phyloP scores from a whole-genome alignment of 2,797 vertebrate genomes.

The Chanos chanos region DNA sequence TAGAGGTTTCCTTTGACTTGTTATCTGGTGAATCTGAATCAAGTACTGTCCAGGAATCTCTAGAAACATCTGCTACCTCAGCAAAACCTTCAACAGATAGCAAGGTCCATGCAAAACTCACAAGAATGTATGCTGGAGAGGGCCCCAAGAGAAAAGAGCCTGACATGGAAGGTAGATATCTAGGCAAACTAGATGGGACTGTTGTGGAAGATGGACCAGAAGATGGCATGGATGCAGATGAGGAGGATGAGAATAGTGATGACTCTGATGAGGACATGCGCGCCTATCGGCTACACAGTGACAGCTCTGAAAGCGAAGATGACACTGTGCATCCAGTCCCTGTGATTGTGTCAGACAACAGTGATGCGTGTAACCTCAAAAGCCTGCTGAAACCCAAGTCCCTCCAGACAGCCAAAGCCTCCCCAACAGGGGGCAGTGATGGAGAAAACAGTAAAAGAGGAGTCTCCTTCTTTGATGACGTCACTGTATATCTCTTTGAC shows the following conservation, averaged over 20 bases:
- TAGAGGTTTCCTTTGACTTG: slow-evolving; percentile 53
- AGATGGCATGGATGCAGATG: slow-evolving; percentile 88
- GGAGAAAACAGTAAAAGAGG: slow-evolving; percentile 74
- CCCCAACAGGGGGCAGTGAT: slow-evolving; percentile 40
- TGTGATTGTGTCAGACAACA: slow-evolving; percentile 77
- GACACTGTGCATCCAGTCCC: slow-evolving; percentile 76
- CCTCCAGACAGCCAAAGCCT: slow-evolving; percentile 40
- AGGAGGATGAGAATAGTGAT: slow-evolving; percentile 95
- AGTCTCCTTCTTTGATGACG: slow-evolving; percentile 95
- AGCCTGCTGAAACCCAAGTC: slow-evolving; percentile 82
- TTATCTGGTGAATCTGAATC: slow-evolving; percentile 24
- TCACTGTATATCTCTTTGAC: slow-evolving; percentile 97
- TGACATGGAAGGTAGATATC: slow-evolving; percentile 89
- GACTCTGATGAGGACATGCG: slow-evolving; percentile 90
- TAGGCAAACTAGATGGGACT: slow-evolving; percentile 77
- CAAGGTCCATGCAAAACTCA: slow-evolving; percentile 66
- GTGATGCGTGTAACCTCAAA: slow-evolving; percentile 74
- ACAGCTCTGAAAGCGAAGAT: slow-evolving; percentile 92
- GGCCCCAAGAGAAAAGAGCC: slow-evolving; percentile 87
- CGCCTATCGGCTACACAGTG: slow-evolving; percentile 82
- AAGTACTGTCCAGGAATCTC: slow-evolving; percentile 12
- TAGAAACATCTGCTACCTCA: slow-evolving; percentile 33
- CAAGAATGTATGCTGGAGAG: slow-evolving; percentile 71
- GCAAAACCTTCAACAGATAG: slow-evolving; percentile 40
- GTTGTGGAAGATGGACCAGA: slow-evolving; percentile 70